Percentiles rank a stretch among this genome's conserved stretches.
These are phyloP conservation scores for Hiodon alosoides DNA, from an alignment of 2,113 vertebrate genomes.

Conservation along the genomic window DNA sequence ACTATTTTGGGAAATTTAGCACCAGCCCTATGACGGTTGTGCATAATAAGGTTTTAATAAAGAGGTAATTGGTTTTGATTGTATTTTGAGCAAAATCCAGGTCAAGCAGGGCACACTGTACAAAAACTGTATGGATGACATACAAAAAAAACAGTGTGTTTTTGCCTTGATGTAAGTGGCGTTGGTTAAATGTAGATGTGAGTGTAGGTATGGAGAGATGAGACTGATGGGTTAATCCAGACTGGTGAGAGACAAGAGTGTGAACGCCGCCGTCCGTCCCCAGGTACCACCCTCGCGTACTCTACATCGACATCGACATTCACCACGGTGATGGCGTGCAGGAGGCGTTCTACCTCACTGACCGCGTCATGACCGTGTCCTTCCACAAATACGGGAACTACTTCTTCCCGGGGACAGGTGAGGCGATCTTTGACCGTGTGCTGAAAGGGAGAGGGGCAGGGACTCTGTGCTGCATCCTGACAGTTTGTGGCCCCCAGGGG, in stretches of 20 bases:
- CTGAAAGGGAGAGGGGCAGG: neutral
- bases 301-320: slow-evolving; percentile 98
- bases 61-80: too few relatives aligned
- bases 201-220: neutral
- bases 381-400: slow-evolving; percentile 99
- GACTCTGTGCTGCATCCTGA: neutral
- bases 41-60: too few relatives aligned
- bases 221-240: neutral
- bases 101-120: too few relatives aligned
- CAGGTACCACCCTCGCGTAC: slow-evolving; percentile 92
- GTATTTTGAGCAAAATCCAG: too few relatives aligned
- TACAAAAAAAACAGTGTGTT: too few relatives aligned
- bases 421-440: neutral
- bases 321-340: slow-evolving; percentile 95
- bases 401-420: slow-evolving; percentile 96
- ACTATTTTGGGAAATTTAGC: too few relatives aligned
- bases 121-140: too few relatives aligned
- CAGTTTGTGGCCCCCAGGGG: slow-evolving; percentile 61
- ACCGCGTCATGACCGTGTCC: slow-evolving; percentile 98
- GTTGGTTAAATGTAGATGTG: neutral
- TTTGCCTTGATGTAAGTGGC: neutral
- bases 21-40: too few relatives aligned
- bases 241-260: slow-evolving; percentile 1
- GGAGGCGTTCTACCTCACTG: slow-evolving; percentile 96
- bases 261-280: neutral